Evolutionary conservation across 2,888 invertebrate genomes (phyloP).

Genomic region (Drosophila setosimentum): DNA sequence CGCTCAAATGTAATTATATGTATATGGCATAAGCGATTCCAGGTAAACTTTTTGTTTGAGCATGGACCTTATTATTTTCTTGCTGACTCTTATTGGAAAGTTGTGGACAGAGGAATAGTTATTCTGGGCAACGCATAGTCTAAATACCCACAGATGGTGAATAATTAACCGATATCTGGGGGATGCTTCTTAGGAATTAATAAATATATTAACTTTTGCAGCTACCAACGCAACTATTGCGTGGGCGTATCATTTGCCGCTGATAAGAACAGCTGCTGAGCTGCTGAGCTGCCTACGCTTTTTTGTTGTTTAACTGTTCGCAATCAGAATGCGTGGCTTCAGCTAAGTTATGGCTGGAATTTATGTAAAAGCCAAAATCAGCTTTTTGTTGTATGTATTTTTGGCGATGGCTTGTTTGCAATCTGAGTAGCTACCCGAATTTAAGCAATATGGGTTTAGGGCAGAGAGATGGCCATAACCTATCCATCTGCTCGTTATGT

Average conservation of each 20-base stretch:
- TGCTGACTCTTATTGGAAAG: slow-evolving; percentile 4
- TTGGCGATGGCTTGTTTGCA: slow-evolving; percentile 2
- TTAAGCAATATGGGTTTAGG: slow-evolving; percentile 42
- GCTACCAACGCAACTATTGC: slow-evolving; percentile 10
- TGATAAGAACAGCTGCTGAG: slow-evolving; percentile 36
- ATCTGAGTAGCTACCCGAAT: slow-evolving; percentile 29
- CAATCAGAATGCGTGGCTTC: slow-evolving; percentile 26
- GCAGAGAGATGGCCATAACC: slow-evolving; percentile 36
- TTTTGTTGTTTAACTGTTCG: slow-evolving; percentile 18
- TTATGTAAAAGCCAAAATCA: slow-evolving; percentile 16
- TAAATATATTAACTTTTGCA: slow-evolving; percentile 18
- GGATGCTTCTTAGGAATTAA: background rate
- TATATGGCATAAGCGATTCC: background rate
- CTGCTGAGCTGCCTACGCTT: slow-evolving; percentile 33
- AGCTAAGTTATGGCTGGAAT: slow-evolving; percentile 7
- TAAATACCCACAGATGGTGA: slow-evolving; percentile 17
- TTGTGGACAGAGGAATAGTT: slow-evolving; percentile 2
- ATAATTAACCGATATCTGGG: slow-evolving; percentile 30
- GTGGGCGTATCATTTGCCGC: slow-evolving; percentile 9
- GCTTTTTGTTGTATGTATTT: slow-evolving; percentile 21
- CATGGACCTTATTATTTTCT: background rate
- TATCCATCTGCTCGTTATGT: slow-evolving; percentile 20
- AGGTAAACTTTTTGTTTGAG: background rate
- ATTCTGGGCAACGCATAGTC: background rate
- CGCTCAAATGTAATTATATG: too few relatives aligned